Evolutionary conservation across 2,888 invertebrate species (phyloP), one percentile per base, ranked within the genome.

Genomic region (Vesta saturnalis): DNA sequence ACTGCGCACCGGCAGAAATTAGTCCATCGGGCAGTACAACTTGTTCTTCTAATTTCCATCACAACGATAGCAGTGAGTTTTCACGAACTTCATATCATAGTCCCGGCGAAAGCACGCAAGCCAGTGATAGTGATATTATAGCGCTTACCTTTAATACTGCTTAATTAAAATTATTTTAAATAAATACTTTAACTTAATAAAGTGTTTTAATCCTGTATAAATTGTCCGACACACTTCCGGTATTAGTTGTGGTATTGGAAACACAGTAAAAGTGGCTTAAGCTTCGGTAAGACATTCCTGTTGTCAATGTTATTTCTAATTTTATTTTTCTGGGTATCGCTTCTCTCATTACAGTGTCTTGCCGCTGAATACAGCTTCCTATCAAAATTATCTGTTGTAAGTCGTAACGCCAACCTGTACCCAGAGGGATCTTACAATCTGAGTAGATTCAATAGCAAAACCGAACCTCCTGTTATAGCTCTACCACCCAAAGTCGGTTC

Each of bases 311-410:
- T 21, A 22, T 18, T 18, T 52, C 16, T n/a, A 22, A 14, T 22
- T 55, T 55, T 55, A 55, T 55, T 12, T 22, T 55, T 12, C 5
- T 21, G 16, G 55, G 55, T 12, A 55, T 55, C 14, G 55, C 55
- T 12, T 55, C 55, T 22, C 55, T 55, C 55, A 55, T 55, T 3
- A 55, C 14, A 14, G 55, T 55, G 14, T 55, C 22, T 22, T 4
- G 3, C 10, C 14, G 6, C 14, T 55, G 55, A 21, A 55, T 55
- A n/a, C 2, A 6, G 14, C 6, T 6, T 5, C 3, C 22, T 3
- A 55, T 22, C 14, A 55, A 55, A 55, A 19, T 55, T 55, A 6
- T 55, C 55, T 6, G 55, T 5, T 14, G 55, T 55, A 5, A 55
- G 3, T 55, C 55, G 19, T 14, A 19, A 12, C 8, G 14, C 8